phyloP scores from a whole-genome alignment of 2,113 vertebrate species.

The Rissa tridactyla region DNA sequence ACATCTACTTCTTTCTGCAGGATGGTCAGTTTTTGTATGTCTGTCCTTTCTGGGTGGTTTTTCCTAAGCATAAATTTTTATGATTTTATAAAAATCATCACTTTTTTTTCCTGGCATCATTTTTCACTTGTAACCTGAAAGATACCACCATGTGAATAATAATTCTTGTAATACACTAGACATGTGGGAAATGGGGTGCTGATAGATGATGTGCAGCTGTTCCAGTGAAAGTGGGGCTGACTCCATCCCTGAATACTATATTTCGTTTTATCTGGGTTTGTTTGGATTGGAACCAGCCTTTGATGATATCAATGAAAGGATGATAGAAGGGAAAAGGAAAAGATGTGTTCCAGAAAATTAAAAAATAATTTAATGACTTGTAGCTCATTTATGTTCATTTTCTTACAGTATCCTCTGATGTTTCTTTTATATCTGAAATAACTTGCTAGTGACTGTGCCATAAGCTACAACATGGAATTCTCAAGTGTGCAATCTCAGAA shows the following conservation, averaged over 20 bases:
- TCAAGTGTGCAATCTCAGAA: neutral
- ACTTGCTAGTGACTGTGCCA: neutral
- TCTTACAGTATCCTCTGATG: neutral
- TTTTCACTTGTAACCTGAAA: neutral
- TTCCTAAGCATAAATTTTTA: neutral
- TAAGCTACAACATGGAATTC: neutral
- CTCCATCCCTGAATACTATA: neutral
- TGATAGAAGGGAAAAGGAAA: neutral
- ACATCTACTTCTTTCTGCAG: neutral
- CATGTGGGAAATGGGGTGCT: neutral
- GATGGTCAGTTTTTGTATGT: neutral
- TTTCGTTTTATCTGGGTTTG: neutral
- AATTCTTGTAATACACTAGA: neutral
- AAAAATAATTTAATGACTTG: neutral
- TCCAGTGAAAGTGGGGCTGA: neutral
- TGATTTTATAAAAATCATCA: neutral
- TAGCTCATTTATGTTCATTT: neutral
- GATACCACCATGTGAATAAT: neutral
- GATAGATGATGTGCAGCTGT: neutral
- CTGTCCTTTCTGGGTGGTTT: neutral
- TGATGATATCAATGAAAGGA: neutral
- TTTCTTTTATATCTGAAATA: neutral
- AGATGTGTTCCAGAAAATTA: neutral
- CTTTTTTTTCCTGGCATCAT: neutral
- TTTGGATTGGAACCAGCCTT: neutral